Evolutionary conservation across 2,888 invertebrate genomes (phyloP).

Genomic region (Arenicola marina): DNA sequence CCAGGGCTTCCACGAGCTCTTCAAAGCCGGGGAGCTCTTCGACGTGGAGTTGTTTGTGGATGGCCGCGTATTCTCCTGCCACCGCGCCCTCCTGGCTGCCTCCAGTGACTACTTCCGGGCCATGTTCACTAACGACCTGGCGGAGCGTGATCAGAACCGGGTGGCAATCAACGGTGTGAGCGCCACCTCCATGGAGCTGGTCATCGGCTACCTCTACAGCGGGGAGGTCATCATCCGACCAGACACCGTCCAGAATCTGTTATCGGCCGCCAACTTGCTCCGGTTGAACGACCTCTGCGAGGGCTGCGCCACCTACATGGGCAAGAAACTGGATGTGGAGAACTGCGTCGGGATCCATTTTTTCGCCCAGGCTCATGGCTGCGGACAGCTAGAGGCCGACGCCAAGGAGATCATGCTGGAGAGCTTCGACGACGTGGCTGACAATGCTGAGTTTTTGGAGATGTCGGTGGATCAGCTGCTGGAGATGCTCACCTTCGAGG

Average conservation of each 20-base stretch:
- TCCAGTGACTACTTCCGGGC: slow-evolving; percentile 31
- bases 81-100: slow-evolving; percentile 46
- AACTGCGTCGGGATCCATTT: slow-evolving; percentile 77
- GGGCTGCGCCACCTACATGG: slow-evolving; percentile 78
- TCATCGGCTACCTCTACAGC: slow-evolving; percentile 83
- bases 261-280: slow-evolving; percentile 84
- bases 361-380: slow-evolving; percentile 33
- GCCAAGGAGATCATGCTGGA: slow-evolving; percentile 27
- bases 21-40: slow-evolving; percentile 40
- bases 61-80: slow-evolving; percentile 43
- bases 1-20: slow-evolving; percentile 21
- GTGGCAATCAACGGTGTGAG: slow-evolving; percentile 78
- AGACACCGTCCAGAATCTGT: slow-evolving; percentile 73
- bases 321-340: slow-evolving; percentile 71
- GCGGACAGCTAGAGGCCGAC: slow-evolving; percentile 19
- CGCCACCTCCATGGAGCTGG: slow-evolving; percentile 74
- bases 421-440: slow-evolving; percentile 20
- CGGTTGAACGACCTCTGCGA: slow-evolving; percentile 80
- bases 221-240: slow-evolving; percentile 76
- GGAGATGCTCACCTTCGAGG: slow-evolving; percentile 77
- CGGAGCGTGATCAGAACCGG: slow-evolving; percentile 42
- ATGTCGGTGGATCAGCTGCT: slow-evolving; percentile 76
- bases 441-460: slow-evolving; percentile 48
- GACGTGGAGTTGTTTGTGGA: slow-evolving; percentile 48
- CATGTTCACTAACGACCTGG: slow-evolving; percentile 28